Evolutionary conservation across 2,888 invertebrate species (phyloP).

Genomic region (Acleris emargana): DNA sequence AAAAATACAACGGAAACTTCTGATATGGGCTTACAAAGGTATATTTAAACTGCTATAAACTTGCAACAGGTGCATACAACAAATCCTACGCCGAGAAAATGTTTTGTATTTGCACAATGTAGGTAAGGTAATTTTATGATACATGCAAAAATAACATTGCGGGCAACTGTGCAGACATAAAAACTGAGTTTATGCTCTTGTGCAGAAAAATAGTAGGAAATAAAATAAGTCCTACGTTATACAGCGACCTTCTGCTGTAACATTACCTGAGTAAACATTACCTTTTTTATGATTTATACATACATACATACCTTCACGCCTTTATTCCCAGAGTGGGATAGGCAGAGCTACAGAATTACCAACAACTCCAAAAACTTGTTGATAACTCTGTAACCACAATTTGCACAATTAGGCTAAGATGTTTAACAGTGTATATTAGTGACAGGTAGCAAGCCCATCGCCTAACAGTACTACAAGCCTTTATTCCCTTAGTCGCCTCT

Average conservation of each 20-base stretch:
- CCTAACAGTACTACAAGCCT: no score
- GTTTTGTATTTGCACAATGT: conserved; percentile 17
- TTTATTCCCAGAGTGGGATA: no score
- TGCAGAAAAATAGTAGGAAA: background rate
- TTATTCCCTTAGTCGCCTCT: no score
- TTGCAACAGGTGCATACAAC: conserved; percentile 20
- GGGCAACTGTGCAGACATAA: conserved; percentile 13
- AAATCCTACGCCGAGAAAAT: conserved; percentile 25
- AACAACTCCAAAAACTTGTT: no score
- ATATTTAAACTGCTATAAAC: background rate
- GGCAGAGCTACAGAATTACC: no score
- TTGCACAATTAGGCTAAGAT: no score
- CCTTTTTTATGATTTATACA: no score
- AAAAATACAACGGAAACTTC: background rate
- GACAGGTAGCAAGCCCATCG: no score
- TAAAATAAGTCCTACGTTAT: background rate
- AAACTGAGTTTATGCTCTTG: conserved; percentile 9
- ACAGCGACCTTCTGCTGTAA: background rate
- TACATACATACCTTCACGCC: no score
- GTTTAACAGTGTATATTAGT: no score
- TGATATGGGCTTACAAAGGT: background rate
- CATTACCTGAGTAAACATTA: background rate
- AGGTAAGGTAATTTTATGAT: conserved; percentile 23
- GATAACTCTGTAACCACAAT: no score
- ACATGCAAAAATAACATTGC: conserved; percentile 27